Evolutionary conservation across 2,888 invertebrate species (phyloP), one percentile per base, ranked within the genome.

Genomic region (Nomada hirtipes): DNA sequence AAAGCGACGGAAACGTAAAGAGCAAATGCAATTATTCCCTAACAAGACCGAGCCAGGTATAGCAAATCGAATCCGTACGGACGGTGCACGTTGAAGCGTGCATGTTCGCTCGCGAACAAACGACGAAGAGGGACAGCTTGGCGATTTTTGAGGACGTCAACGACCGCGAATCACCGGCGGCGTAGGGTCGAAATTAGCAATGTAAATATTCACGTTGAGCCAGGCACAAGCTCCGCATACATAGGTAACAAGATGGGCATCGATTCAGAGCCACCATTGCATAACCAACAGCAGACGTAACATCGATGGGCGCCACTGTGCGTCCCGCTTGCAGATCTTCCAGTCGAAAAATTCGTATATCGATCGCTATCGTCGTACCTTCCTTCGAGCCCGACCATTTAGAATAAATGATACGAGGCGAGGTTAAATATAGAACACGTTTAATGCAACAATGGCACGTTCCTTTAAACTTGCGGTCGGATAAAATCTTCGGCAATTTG

Each of bases 111-210:
- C 18, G 29, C 15, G 47, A 11, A 57, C 44, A n/a, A n/a, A 18
- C 42, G 20, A 15, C 55, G 3, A 26, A 2, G 26, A 42, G 50
- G 53, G 50, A 59, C 26, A 2, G 4, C 23, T 42, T 18, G 60
- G 57, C n/a, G 76, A 60, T 76, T 76, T 80, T 82, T 67, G 64
- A 71, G 57, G 55, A 79, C 67, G 72, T 81, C 83, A 76, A 78
- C 63, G 83, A 64, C 67, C 73, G 77, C 50, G 59, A 69, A 72
- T 69, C 75, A 70, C 63, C 69, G 68, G 65, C 65, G 60, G 65
- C 55, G 71, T 76, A 74, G 74, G 78, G 80, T 78, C 79, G 78
- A 68, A 80, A 86, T 86, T 83, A 85, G 83, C 85, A 85, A 85
- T 86, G 86, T 79, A 86, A 86, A 86, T 86, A 68, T 74, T 61